Base-by-base conservation (phyloP, 2,113 vertebrate species). In the Rhodinocichla rosea region DNA sequence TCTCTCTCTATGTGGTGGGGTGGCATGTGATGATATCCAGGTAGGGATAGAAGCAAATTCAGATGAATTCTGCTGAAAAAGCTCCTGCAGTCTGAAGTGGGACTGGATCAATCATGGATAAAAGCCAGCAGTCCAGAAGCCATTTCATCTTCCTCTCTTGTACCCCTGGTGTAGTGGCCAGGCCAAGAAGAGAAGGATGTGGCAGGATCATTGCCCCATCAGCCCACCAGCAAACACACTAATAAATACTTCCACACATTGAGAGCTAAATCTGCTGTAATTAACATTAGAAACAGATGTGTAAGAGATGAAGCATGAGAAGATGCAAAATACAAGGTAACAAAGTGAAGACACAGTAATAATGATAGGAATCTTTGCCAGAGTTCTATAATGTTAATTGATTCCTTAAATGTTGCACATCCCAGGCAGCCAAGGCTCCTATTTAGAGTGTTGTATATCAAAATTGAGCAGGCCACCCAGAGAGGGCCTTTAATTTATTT, bases 321-420 rank as follows among this genome's bases (percentile, higher is more conserved):
- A 42, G 7, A 59, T 70, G 33, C 26, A 75, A 92, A 96, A 93
- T 73, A 56, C 19, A 83, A 92, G 73, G 67, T 37, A 93, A 83
- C 52, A 80, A 93, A 81, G 40, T 79, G 35, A 91, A 86, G 60
- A 87, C 45, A 32, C 56, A 81, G n/a, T 81, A 87, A 89, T 32
- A 35, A 68, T 59, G 55, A 86, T 26, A 26, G 73, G 59, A 95
- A 92, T 78, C 28, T 91, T 95, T 92, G 85, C 60, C 87, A 91
- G 57, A 89, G 42, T 85, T 94, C 83, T 94, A 69, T 74, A 64
- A 85, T 87, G 91, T 83, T 89, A 95, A 96, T 89, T 94, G 75
- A 53, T 84, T 89, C 74, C 75, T 78, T 71, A 89, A 93, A 90
- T 83, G 69, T 52, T 83, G 69, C 64, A 69, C 50, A 55, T 69